Evolutionary conservation across 2,888 invertebrate species (phyloP).

Genomic region (Yponomeuta cagnagella): DNA sequence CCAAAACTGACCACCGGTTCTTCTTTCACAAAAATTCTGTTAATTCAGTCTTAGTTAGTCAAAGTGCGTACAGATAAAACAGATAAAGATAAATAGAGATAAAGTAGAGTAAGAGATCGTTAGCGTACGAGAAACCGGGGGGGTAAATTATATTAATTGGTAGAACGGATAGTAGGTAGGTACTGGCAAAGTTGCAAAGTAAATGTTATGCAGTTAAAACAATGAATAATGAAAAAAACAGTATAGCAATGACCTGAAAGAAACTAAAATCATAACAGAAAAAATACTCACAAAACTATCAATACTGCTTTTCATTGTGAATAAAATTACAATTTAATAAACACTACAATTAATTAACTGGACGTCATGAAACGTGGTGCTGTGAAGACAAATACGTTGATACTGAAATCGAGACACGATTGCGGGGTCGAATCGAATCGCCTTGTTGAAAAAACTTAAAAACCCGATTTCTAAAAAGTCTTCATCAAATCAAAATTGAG

Average conservation of each 20-base stretch:
- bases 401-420: background rate
- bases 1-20: too few species aligned
- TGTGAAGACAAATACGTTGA: background rate
- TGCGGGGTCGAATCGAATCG: background rate
- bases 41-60: too few species aligned
- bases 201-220: background rate
- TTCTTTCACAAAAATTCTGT: too few species aligned
- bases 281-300: conserved; percentile 6
- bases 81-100: too few species aligned
- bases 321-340: conserved; percentile 4
- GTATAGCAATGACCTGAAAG: background rate
- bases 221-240: background rate
- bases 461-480: background rate
- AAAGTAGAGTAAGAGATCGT: too few species aligned
- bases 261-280: background rate
- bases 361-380: background rate
- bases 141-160: too few species aligned
- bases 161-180: too few species aligned
- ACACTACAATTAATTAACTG: background rate
- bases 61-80: too few species aligned
- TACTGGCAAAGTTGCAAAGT: too few species aligned
- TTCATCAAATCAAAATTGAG: background rate
- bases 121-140: too few species aligned
- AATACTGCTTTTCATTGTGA: conserved; percentile 12
- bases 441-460: background rate